A percentile compares a stretch with the other conserved stretches of the same genome.
Conservation (phyloP, 2,888 invertebrate species). For the Ichneumon xanthorius region DNA sequence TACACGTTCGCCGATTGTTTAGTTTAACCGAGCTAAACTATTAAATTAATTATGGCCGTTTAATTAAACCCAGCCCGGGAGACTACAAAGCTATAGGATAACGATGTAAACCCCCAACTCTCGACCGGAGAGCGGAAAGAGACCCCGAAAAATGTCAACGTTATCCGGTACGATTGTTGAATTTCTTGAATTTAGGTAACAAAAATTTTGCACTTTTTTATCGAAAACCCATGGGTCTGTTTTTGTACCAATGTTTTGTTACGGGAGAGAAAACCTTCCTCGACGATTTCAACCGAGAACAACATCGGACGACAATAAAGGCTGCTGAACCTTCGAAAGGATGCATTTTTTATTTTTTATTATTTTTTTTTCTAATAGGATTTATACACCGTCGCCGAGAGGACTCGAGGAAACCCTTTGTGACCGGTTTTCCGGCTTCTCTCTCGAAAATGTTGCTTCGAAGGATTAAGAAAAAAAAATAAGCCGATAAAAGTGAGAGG, state of each 20-base stretch:
- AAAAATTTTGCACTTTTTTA: too few relatives aligned
- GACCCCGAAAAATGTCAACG: not conserved
- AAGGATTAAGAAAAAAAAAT: slow-evolving; percentile 40
- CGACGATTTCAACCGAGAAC: too few relatives aligned
- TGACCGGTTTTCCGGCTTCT: not conserved
- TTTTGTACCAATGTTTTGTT: too few relatives aligned
- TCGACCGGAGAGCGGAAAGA: not conserved
- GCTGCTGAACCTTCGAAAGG: too few relatives aligned
- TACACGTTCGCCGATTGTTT: slow-evolving; percentile 7
- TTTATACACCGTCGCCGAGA: slow-evolving; percentile 3
- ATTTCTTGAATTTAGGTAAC: too few relatives aligned
- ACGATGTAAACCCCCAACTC: not conserved
- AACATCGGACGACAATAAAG: too few relatives aligned
- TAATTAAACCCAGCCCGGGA: slow-evolving; percentile 15
- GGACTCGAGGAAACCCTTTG: not conserved
- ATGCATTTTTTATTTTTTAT: too few relatives aligned
- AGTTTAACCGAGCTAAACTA: slow-evolving; percentile 5
- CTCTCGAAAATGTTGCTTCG: slow-evolving; percentile 11
- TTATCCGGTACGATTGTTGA: too few relatives aligned
- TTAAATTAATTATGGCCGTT: slow-evolving; percentile 34
- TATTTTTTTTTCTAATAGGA: slow-evolving; percentile 20
- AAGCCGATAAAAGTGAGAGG: not conserved
- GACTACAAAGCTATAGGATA: not conserved
- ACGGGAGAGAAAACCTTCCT: too few relatives aligned
- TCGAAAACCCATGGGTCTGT: too few relatives aligned